phyloP scores from a whole-genome alignment of 1,140 invertebrate genomes.

The Platyscapa corneri region DNA sequence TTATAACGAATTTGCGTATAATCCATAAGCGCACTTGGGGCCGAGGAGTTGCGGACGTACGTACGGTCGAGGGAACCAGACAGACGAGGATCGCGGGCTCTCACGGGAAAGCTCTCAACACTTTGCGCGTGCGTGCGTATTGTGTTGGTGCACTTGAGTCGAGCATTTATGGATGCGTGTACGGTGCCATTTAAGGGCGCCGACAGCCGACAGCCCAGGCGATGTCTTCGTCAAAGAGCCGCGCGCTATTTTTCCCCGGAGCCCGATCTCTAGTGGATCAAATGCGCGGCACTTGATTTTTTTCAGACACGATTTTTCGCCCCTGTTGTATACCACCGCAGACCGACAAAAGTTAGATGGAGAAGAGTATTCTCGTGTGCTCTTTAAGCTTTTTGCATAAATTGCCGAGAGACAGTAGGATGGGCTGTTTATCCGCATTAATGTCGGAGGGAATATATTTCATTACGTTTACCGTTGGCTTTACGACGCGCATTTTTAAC shows the following conservation, averaged over 20 bases:
- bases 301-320: not conserved
- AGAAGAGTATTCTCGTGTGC: not conserved
- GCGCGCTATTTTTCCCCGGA: conserved; percentile 12
- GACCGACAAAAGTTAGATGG: not conserved
- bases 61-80: no score
- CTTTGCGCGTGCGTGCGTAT: not conserved
- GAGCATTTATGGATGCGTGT: not conserved
- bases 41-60: no score
- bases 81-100: not conserved
- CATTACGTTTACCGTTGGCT: not conserved
- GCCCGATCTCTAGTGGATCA: conserved; percentile 20
- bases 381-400: conserved; percentile 26
- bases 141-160: not conserved
- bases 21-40: not conserved
- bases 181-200: conserved; percentile 15
- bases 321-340: not conserved
- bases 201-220: conserved; percentile 34
- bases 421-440: not conserved
- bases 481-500: not conserved
- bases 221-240: conserved; percentile 29
- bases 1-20: not conserved
- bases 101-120: not conserved
- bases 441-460: not conserved
- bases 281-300: not conserved
- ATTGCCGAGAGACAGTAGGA: not conserved